Percentiles rank a stretch among this genome's conserved stretches.
Conservation (phyloP, 2,888 invertebrate species). For the Sabatieria punctata region DNA sequence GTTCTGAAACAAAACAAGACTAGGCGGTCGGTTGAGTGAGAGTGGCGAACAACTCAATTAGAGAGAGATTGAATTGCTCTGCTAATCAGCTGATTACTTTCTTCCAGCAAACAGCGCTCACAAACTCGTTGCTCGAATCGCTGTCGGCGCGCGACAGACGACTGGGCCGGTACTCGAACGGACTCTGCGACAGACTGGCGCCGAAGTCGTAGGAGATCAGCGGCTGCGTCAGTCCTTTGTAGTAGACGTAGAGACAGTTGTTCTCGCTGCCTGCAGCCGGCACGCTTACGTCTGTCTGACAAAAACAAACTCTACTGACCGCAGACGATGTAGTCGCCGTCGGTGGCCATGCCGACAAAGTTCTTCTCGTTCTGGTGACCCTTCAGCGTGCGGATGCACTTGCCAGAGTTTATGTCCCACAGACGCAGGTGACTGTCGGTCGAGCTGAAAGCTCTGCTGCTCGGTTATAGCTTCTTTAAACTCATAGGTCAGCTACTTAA, state of each 20-base stretch:
- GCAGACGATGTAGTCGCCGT: conserved; percentile 77
- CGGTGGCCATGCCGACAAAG: conserved; percentile 79
- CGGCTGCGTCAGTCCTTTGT: conserved; percentile 68
- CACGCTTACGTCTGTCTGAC: neutral
- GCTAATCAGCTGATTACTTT: conserved; percentile 32
- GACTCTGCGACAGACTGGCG: too few species aligned
- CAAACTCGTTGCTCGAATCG: conserved; percentile 76
- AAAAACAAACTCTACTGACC: conserved; percentile 39
- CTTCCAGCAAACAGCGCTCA: conserved; percentile 85
- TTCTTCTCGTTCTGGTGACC: conserved; percentile 89
- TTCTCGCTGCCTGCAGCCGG: conserved; percentile 54
- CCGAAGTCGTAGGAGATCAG: conserved; percentile 72
- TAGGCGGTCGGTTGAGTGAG: neutral
- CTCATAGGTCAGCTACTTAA: too few species aligned
- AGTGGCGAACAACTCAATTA: neutral
- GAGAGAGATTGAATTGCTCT: neutral
- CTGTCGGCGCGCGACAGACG: conserved; percentile 34
- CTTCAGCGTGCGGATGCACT: conserved; percentile 63
- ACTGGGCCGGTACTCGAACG: too few species aligned
- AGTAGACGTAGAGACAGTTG: conserved; percentile 76
- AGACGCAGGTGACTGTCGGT: conserved; percentile 76
- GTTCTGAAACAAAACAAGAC: conserved; percentile 42
- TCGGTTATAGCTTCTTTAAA: too few species aligned
- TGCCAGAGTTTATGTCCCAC: conserved; percentile 56
- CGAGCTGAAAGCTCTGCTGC: too few species aligned